Conservation (phyloP, 2,113 vertebrate genomes). For the Dendrocopos noguchii region DNA sequence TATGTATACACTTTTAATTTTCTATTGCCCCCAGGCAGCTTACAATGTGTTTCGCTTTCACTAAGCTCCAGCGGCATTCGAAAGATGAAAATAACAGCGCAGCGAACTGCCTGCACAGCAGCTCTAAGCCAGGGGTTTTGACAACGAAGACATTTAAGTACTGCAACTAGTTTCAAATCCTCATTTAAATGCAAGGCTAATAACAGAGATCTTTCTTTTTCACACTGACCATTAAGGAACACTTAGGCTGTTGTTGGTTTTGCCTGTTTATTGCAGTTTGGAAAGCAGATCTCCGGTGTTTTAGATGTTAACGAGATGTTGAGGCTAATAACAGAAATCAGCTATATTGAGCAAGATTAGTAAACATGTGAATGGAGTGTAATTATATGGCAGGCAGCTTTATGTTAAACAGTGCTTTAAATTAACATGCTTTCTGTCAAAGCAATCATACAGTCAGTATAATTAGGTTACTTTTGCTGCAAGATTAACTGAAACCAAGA, state of each 20-base stretch:
- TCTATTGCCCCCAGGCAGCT: slow-evolving; percentile 31
- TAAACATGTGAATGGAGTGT: slow-evolving; percentile 67
- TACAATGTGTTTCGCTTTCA: not conserved
- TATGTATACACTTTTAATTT: not conserved
- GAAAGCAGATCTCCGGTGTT: slow-evolving; percentile 55
- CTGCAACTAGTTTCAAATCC: slow-evolving; percentile 13
- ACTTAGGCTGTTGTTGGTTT: not conserved
- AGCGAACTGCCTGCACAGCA: not conserved
- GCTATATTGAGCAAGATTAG: slow-evolving; percentile 57
- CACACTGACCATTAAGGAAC: slow-evolving; percentile 7
- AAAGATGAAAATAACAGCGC: not conserved
- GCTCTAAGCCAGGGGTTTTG: not conserved
- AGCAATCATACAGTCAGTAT: slow-evolving; percentile 20
- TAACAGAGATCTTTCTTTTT: not conserved
- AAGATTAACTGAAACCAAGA: slow-evolving; percentile 48
- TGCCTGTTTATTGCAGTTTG: slow-evolving; percentile 59
- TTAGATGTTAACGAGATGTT: slow-evolving; percentile 50
- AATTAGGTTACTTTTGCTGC: slow-evolving; percentile 44
- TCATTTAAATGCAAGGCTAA: not conserved
- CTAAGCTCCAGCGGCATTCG: not conserved
- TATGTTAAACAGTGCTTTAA: slow-evolving; percentile 67
- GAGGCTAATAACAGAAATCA: slow-evolving; percentile 69
- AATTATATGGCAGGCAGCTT: slow-evolving; percentile 66
- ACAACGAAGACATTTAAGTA: not conserved
- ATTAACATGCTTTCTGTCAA: slow-evolving; percentile 52